phyloP scores from a whole-genome alignment of 2,888 invertebrate genomes.

The Cephus sareptanus region DNA sequence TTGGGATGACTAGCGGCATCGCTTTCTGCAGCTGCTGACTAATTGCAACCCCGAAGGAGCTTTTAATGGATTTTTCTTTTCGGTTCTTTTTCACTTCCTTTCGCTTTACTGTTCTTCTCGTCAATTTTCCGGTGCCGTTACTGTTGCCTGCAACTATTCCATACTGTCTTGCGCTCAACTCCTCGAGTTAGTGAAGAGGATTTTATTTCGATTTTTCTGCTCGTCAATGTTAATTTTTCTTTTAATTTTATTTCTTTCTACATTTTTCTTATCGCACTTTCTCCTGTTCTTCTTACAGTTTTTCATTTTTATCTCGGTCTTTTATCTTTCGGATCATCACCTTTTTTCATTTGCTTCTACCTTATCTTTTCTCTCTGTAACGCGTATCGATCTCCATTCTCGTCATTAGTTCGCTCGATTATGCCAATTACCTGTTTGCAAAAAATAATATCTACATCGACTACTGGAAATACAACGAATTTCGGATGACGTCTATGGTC shows the following conservation, averaged over 20 bases:
- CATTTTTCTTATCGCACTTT: not conserved
- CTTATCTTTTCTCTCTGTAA: constrained; percentile 10
- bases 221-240: not conserved
- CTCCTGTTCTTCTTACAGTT: not conserved
- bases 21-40: not conserved
- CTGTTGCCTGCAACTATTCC: not conserved
- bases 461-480: not conserved
- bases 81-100: not conserved
- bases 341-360: constrained; percentile 6
- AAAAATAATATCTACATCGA: constrained; percentile 9
- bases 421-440: not conserved
- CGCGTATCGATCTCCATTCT: constrained; percentile 2
- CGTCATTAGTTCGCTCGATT: not conserved
- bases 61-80: not conserved
- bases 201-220: not conserved
- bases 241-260: not conserved
- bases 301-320: not conserved
- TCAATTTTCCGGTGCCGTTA: not conserved
- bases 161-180: not conserved
- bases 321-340: not conserved
- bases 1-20: not conserved
- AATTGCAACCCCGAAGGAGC: not conserved
- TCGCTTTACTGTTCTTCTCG: not conserved
- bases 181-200: not conserved
- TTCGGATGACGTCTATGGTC: constrained; percentile 12